Base-by-base conservation (phyloP, 1,140 invertebrate species). In the Habropoda laboriosa region DNA sequence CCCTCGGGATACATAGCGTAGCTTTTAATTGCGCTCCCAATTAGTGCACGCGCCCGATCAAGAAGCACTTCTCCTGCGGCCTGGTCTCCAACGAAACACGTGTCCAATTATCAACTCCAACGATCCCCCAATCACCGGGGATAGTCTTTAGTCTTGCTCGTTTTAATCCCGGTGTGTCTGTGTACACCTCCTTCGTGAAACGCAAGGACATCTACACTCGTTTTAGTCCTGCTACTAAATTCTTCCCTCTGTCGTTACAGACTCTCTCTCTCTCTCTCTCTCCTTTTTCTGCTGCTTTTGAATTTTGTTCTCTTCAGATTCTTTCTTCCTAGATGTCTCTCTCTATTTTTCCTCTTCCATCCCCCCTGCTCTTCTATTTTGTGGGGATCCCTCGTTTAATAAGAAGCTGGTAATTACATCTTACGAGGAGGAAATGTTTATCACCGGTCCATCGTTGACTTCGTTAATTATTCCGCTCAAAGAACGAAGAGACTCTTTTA, bases 21-120 rank as follows among this genome's bases (percentile, higher is more conserved):
- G 86, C 81, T 90, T 91, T 91, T 93, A 92, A 93, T 92, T 92
- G 92, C 90, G 82, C 80, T 85, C 82, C 91, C 91, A 93, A 93
- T 93, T 92, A 92, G 87, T 85, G 86, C 89, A 89, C 87, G 86
- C 87, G 89, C 78, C 80, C 85, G 88, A 91, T 91, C 89, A 88
- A 91, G 86, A 75, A 81, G 74, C 64, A 89, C 88, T 90, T 80
- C 64, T 85, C 72, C 86, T 80, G 86, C 70, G 71, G 64, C 47
- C 51, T 60, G 61, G 35, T 21, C 72, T 74, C 58, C 55, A 47
- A 68, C 75, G 82, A 86, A 88, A 91, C 91, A 92, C 92, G 91
- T 91, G 90, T 91, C 90, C 89, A 93, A 92, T 93, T 92, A 92
- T 91, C 86, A 90, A 86, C 84, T 77, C 70, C 67, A 66, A 53